Evolutionary conservation across 2,797 vertebrate species (phyloP).

Genomic region (Dipus sagitta): DNA sequence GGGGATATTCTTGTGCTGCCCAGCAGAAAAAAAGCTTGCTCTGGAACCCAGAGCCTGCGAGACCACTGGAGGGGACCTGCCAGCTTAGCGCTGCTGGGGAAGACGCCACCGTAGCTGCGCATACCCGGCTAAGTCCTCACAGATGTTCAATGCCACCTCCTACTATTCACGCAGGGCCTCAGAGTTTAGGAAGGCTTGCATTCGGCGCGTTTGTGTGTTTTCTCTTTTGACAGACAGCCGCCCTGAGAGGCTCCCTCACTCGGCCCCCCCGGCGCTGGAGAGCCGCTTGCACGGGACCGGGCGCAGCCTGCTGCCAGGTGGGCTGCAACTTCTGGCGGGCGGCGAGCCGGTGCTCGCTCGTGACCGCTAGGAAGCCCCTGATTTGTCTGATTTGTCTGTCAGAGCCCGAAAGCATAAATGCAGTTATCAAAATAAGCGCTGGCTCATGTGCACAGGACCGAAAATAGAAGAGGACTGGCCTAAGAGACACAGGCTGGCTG

Average conservation of each 20-base stretch:
- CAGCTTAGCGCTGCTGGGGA: neutral
- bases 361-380: constrained; percentile 21
- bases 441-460: neutral
- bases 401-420: neutral
- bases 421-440: constrained; percentile 60
- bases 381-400: constrained; percentile 62
- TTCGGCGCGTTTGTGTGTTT: neutral
- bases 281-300: neutral
- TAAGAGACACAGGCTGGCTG: constrained; percentile 19
- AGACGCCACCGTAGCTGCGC: neutral
- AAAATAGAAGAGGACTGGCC: constrained; percentile 33
- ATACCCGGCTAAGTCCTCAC: too few relatives aligned
- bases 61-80: neutral
- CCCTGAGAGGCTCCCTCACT: neutral
- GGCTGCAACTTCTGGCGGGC: neutral
- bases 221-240: neutral
- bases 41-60: neutral
- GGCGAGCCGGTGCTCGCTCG: neutral
- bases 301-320: rapidly evolving
- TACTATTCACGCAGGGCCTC: neutral
- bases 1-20: too few relatives aligned
- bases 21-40: too few relatives aligned
- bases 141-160: neutral
- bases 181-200: neutral
- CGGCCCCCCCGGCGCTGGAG: too few relatives aligned